These are phyloP conservation scores for Cerastis rubricosa DNA, from an alignment of 2,888 invertebrate genomes.

Conservation along the genomic window DNA sequence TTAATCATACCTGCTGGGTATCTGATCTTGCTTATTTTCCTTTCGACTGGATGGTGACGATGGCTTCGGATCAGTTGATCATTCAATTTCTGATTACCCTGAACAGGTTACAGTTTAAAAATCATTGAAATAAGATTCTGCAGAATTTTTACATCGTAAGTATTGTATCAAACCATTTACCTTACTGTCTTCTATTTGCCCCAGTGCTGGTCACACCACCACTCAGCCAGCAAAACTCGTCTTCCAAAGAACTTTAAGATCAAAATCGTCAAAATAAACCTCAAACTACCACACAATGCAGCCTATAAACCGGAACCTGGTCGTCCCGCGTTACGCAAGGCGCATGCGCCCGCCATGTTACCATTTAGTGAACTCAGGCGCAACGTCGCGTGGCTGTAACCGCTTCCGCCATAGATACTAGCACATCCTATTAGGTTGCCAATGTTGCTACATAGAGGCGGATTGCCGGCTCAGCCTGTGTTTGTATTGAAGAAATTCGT, in stretches of 20 bases:
- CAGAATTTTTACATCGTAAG: neutral
- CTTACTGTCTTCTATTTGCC: neutral
- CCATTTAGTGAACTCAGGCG: conserved; percentile 72
- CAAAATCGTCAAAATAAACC: conserved; percentile 32
- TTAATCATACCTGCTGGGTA: neutral
- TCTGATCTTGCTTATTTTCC: neutral
- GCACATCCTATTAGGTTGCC: conserved; percentile 56
- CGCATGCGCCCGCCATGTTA: conserved; percentile 61
- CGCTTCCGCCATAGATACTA: conserved; percentile 64
- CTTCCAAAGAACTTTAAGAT: conserved; percentile 11
- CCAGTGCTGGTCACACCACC: neutral
- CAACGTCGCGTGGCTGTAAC: conserved; percentile 73
- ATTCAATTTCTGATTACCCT: neutral
- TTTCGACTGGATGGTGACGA: neutral
- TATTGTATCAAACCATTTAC: neutral
- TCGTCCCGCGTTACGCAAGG: conserved; percentile 61
- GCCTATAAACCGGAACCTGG: conserved; percentile 61
- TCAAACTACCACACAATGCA: conserved; percentile 47
- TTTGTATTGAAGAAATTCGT: conserved; percentile 27
- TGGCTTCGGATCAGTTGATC: neutral
- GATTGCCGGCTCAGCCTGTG: conserved; percentile 49
- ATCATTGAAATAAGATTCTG: neutral
- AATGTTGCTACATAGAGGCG: conserved; percentile 48
- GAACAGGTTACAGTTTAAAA: neutral
- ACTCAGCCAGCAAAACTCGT: neutral